These are phyloP conservation scores for Scomberomorus guttatus DNA, from an alignment of 2,797 vertebrate genomes.

Conservation along the genomic window DNA sequence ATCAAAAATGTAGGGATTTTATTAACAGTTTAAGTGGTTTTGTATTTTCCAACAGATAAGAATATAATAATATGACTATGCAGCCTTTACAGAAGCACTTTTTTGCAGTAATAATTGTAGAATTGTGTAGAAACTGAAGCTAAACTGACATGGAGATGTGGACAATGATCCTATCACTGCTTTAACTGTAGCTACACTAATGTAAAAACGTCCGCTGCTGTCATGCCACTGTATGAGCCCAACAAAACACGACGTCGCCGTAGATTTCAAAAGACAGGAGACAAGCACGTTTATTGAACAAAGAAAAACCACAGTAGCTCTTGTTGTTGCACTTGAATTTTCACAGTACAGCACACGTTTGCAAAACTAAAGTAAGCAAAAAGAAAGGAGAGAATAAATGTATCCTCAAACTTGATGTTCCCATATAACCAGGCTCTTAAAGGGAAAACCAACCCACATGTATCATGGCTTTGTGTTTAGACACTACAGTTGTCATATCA, in stretches of 20 bases:
- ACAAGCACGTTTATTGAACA: conserved; percentile 76
- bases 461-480: conserved; percentile 56
- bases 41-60: neutral
- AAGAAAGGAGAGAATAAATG: conserved; percentile 35
- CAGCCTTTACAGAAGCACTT: neutral
- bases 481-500: conserved; percentile 18
- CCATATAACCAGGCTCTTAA: conserved; percentile 60
- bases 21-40: neutral
- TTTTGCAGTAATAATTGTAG: neutral
- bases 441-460: conserved; percentile 30
- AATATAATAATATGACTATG: neutral
- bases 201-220: no score
- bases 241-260: conserved; percentile 14
- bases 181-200: no score
- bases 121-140: neutral
- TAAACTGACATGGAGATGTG: no score
- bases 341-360: conserved; percentile 74
- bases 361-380: conserved; percentile 65
- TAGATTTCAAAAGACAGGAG: conserved; percentile 62
- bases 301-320: conserved; percentile 76
- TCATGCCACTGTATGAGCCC: neutral
- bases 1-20: neutral
- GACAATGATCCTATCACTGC: no score
- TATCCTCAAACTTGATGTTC: conserved; percentile 45
- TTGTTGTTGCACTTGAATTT: conserved; percentile 65